Evolutionary conservation across 2,113 vertebrate species (phyloP), one percentile per base, ranked within the genome.

Genomic region (Eolophus roseicapilla): DNA sequence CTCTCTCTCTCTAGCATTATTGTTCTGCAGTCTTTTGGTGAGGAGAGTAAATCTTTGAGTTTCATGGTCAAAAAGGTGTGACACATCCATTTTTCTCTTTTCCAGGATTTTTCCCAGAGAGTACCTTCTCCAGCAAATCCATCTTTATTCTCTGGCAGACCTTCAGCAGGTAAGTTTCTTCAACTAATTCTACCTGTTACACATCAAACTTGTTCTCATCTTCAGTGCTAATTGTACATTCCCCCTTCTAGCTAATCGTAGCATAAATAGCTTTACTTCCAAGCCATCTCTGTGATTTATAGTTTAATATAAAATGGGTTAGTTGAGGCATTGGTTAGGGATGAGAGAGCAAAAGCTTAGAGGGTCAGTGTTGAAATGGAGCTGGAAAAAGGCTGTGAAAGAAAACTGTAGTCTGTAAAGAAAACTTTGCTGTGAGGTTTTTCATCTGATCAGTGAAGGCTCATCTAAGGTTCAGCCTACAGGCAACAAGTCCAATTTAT

Each of bases 121-220:
- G 95, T 99, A 99, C 95, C 99, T 99, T 92, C 98, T 99, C 71
- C 99, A 99, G 82, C 99, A 99, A 96, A 99, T 99, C 87, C 99
- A 99, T 96, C 98, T 99, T 53, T 99, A 99, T 96, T 99, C 99
- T 46, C 97, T 99, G 2, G 98, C 99, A 41, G 99, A 99, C 95
- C 98, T 99, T 83, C 99, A 99, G 90, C 99, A 99, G 99, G 99
- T 99, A 92, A 96, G 94, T 70, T 67, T n/a, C 35, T 76, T 89
- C 14, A 14, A 21, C 20, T 81, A 71, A 53, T 91, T 87, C 9
- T 86, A 13, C 49, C 21, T 62, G 10, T 88, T 90, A 65, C 69
- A 37, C 49, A 5, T 43, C 24, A 59, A 46, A 17, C 35, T 15
- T 41, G 10, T 90, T 77, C 19, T 70, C 3, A 1, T 68, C 20